phyloP scores from a whole-genome alignment of 1,140 invertebrate species.

The Diorhabda elongata region DNA sequence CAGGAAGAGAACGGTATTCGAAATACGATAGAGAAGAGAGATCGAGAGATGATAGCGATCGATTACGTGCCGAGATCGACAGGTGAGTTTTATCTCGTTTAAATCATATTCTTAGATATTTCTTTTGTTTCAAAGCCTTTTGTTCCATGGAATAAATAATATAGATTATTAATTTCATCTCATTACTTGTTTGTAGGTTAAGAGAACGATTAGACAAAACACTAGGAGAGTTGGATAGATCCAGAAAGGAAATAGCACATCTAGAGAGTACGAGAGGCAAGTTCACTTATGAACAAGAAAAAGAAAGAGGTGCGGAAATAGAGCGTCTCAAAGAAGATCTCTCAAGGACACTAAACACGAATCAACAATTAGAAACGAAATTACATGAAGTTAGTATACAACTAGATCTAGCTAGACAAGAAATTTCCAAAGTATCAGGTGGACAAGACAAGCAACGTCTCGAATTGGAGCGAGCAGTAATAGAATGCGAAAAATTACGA shows the following conservation, averaged over 20 bases:
- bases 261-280: slow-evolving; percentile 75
- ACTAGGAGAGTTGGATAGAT: slow-evolving; percentile 69
- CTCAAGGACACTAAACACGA: slow-evolving; percentile 61
- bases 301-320: slow-evolving; percentile 59
- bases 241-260: slow-evolving; percentile 69
- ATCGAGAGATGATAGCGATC: slow-evolving; percentile 73
- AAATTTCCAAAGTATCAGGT: slow-evolving; percentile 66
- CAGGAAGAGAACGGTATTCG: slow-evolving; percentile 64
- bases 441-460: slow-evolving; percentile 71
- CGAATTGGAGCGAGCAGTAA: slow-evolving; percentile 73
- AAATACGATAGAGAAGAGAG: slow-evolving; percentile 74
- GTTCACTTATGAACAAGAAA: slow-evolving; percentile 84
- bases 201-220: slow-evolving; percentile 80
- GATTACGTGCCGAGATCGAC: slow-evolving; percentile 77
- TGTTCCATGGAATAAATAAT: neutral
- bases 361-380: slow-evolving; percentile 70
- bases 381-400: slow-evolving; percentile 75
- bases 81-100: slow-evolving; percentile 41
- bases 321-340: slow-evolving; percentile 70
- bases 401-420: slow-evolving; percentile 71
- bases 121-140: too few relatives aligned
- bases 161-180: neutral
- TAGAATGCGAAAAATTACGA: slow-evolving; percentile 80
- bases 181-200: slow-evolving; percentile 42
- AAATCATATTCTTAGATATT: too few relatives aligned